Evolutionary conservation across 2,113 vertebrate species (phyloP), one percentile per base, ranked within the genome.

Genomic region (Ammospiza nelsoni): DNA sequence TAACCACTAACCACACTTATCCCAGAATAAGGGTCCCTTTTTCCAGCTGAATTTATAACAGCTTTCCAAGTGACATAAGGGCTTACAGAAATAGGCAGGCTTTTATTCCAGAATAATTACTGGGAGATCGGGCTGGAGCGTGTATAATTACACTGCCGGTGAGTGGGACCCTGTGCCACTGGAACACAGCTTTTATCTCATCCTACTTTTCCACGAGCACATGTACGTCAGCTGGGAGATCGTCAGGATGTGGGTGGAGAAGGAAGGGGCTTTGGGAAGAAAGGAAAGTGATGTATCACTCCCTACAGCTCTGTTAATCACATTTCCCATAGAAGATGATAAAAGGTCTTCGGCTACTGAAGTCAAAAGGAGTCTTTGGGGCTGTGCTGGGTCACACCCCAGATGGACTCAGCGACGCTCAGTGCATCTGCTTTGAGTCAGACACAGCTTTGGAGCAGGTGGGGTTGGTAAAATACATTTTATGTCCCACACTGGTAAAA

Each of bases 11-110:
- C 96, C 96, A 95, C 95, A 90, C 88, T 96, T 57, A 92, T 54
- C 95, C 93, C 94, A 95, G 92, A 97, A 97, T 96, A 95, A 96
- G 93, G 95, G 93, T 96, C 90, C 86, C 93, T 96, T 96, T 97
- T 93, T 96, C 94, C 95, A 96, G 69, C 69, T 73, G 90, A 90
- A 93, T 96, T 96, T 95, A 48, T 87, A 96, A 89, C 80, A 68
- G 90, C 94, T 95, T 95, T 96, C 94, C 89, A 93, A 93, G 90
- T 95, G 93, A 96, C 95, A 96, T 96, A 90, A 96, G 90, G 86
- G 43, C 92, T 93, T 75, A 86, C 94, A 93, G 93, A 96, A 96
- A 97, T 95, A 96, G 93, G 66, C 83, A 90, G 80, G 77, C 78
- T 92, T 94, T 95, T 96, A 96, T 94, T 90, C 95, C 90, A 65